Percentiles rank a stretch among this genome's conserved stretches.
phyloP scores from a whole-genome alignment of 2,113 vertebrate species.

The Fulmarus glacialis region DNA sequence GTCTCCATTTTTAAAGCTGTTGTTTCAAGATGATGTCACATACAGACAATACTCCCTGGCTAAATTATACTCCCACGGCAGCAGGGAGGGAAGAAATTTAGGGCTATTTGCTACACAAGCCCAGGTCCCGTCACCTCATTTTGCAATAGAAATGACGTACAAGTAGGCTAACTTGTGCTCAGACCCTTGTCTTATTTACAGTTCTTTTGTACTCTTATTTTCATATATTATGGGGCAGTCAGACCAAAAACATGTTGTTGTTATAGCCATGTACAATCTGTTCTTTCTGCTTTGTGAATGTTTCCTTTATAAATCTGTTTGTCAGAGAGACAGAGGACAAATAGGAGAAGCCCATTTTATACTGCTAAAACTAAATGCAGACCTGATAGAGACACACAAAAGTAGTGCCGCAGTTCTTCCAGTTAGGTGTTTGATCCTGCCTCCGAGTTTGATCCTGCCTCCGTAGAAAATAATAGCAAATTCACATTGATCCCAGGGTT shows the following conservation, averaged over 20 bases:
- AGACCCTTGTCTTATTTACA: slow-evolving; percentile 16
- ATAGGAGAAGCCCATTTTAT: not conserved
- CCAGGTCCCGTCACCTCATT: not conserved
- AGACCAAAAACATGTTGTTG: not conserved
- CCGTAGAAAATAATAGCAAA: not conserved
- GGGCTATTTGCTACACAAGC: not conserved
- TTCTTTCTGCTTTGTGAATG: not conserved
- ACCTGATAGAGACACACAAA: not conserved
- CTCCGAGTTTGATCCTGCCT: not conserved
- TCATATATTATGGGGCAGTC: not conserved
- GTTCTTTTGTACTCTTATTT: not conserved
- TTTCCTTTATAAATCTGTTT: slow-evolving; percentile 25
- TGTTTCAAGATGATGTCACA: slow-evolving; percentile 28
- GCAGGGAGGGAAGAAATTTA: not conserved
- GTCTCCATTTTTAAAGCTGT: not conserved
- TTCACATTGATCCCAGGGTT: not conserved
- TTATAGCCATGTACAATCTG: not conserved
- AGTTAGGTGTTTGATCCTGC: not conserved
- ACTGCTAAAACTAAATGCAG: not conserved
- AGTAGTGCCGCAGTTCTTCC: not conserved
- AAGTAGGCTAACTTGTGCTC: not conserved
- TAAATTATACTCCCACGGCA: not conserved
- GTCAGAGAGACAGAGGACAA: not conserved
- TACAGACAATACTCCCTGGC: not conserved
- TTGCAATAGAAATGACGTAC: not conserved